A percentile compares a stretch with the other conserved stretches of the same genome.
Evolutionary conservation across 2,888 invertebrate genomes (phyloP).

Genomic region (Hypomecis punctinalis): DNA sequence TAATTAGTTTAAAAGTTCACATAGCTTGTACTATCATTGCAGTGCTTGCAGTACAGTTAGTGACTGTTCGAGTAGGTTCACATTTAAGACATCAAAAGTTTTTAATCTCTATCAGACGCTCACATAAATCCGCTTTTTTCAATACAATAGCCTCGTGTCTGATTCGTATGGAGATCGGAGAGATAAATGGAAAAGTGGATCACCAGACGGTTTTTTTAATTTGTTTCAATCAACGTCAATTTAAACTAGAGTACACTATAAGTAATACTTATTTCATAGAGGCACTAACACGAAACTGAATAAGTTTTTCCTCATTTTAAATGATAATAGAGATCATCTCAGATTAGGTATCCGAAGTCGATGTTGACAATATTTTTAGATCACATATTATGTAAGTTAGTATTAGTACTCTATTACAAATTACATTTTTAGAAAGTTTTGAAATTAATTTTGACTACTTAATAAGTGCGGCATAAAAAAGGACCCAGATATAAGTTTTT

Average conservation of each 20-base stretch:
- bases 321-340: too few relatives aligned
- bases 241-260: background rate
- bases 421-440: too few relatives aligned
- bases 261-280: background rate
- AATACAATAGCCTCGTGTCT: conserved; percentile 66
- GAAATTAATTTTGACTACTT: too few relatives aligned
- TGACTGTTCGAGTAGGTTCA: conserved; percentile 38
- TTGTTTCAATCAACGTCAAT: conserved; percentile 25
- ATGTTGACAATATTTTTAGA: too few relatives aligned
- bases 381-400: too few relatives aligned
- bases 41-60: background rate
- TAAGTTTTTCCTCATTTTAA: too few relatives aligned
- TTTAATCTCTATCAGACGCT: conserved; percentile 52
- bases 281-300: too few relatives aligned
- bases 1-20: too few relatives aligned
- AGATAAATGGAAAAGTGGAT: conserved; percentile 50
- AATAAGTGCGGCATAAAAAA: too few relatives aligned
- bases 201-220: conserved; percentile 17
- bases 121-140: conserved; percentile 52
- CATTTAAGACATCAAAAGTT: conserved; percentile 23
- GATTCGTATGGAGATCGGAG: conserved; percentile 54
- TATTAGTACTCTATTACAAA: too few relatives aligned
- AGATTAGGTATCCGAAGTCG: too few relatives aligned
- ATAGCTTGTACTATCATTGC: background rate
- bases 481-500: too few relatives aligned